Evolutionary conservation across 1,140 invertebrate genomes (phyloP), one percentile per base, ranked within the genome.

Genomic region (Chlorops oryzae): DNA sequence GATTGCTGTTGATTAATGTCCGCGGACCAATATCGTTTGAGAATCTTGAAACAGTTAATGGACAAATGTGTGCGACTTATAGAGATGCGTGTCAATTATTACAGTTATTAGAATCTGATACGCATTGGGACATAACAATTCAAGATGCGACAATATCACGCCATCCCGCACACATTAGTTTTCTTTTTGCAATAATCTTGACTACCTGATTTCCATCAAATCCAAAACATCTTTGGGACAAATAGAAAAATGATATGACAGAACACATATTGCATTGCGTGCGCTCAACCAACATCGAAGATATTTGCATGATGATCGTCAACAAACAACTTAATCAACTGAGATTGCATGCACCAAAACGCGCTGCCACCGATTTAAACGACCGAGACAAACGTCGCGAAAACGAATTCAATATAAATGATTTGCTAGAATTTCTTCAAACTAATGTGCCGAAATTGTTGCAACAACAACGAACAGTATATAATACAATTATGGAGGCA

Each of bases 1-100:
- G 66, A 18, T 24, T 75, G 38, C 55, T 76, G 32, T 53, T 74
- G 40, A 39, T 58, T 43, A 58, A 66, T 38, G 59, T 76, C 22
- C 47, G 52, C 50, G 69, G n/a, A n/a, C n/a, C n/a, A n/a, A n/a
- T n/a, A n/a, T n/a, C n/a, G n/a, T n/a, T n/a, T n/a, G n/a, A n/a
- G n/a, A n/a, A n/a, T n/a, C n/a, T n/a, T n/a, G n/a, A n/a, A n/a
- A n/a, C n/a, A n/a, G n/a, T n/a, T n/a, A n/a, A n/a, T n/a, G n/a
- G n/a, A n/a, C n/a, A n/a, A n/a, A n/a, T n/a, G n/a, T n/a, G n/a
- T n/a, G n/a, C n/a, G n/a, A n/a, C n/a, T n/a, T n/a, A n/a, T n/a
- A n/a, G n/a, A n/a, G n/a, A n/a, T n/a, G n/a, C n/a, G n/a, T n/a
- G n/a, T n/a, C n/a, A n/a, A n/a, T n/a, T n/a, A n/a, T n/a, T n/a